Evolutionary conservation across 2,797 vertebrate species (phyloP), one percentile per base, ranked within the genome.

Genomic region (Helicolenus hilgendorfi): DNA sequence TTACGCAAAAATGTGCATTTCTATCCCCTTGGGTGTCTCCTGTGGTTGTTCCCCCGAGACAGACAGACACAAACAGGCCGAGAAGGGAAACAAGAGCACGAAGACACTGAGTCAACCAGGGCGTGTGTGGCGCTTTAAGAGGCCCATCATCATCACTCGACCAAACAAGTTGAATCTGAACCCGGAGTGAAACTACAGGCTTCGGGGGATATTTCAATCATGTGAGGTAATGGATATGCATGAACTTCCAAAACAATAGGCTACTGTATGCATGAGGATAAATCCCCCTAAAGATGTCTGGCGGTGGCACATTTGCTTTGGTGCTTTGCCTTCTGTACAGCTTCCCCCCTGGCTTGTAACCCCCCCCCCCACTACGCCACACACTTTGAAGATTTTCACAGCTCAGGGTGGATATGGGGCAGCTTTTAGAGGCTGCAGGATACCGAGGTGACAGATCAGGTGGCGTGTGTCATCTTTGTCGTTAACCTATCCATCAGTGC

Each of bases 1-100:
- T 95, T 90, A 94, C 91, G 22, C 88, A 92, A 85, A 96, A 95
- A 94, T 89, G 67, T 92, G 88, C 86, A 65, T 85, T 95, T 96
- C 84, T 92, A 90, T 94, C 84, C 91, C 89, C 78, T 26, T 38
- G 86, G 84, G 91, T 89, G 93, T 92, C 91, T 96, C 86, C 84
- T 87, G 89, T 65, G 84, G 89, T 79, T n/a, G 84, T 73, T 92
- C 79, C 80, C 71, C 35, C 31, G 69, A 70, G 83, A 90, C 75
- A 78, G 64, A 71, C 13, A 31, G 62, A 92, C 75, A 88, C 88
- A 91, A 81, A 84, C 72, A 77, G 85, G 22, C 78, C 56, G 73
- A 71, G 77, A 2, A 20, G 18, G 59, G 79, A 79, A 91, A 91
- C 84, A 72, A 77, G 85, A 91, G 84, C 81, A 59, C 0, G 71